Conservation (phyloP, 1,140 invertebrate species). For the Pomacea maculata region DNA sequence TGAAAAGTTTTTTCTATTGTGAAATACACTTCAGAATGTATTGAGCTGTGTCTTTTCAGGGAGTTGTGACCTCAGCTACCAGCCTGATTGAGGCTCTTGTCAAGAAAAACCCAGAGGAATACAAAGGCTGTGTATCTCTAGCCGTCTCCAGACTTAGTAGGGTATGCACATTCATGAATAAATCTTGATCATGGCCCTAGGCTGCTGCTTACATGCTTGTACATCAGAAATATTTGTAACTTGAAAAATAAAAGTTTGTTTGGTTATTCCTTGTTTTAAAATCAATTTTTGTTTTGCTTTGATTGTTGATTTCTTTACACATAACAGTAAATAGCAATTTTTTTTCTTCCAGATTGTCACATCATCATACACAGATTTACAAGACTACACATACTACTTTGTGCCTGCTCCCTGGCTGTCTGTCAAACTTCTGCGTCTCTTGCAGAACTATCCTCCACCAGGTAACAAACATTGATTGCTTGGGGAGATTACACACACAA, state of each 20-base stretch:
- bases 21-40: too few species aligned
- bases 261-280: too few species aligned
- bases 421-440: conserved; percentile 93
- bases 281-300: too few species aligned
- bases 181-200: background rate
- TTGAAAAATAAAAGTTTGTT: too few species aligned
- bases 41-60: conserved; percentile 62
- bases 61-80: conserved; percentile 97
- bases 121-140: conserved; percentile 97
- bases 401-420: conserved; percentile 99
- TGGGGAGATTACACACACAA: background rate
- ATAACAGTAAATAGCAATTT: too few species aligned
- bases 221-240: too few species aligned
- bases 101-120: conserved; percentile 98
- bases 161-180: conserved; percentile 67
- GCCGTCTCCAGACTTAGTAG: conserved; percentile 96
- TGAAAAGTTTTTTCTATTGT: too few species aligned
- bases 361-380: conserved; percentile 96
- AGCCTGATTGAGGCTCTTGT: conserved; percentile 98
- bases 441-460: conserved; percentile 98
- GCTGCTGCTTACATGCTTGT: too few species aligned
- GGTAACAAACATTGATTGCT: conserved; percentile 68
- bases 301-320: too few species aligned
- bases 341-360: conserved; percentile 84
- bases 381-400: conserved; percentile 99